Base-by-base conservation (phyloP, 53 echinoderm and acorn worm species). In the Actinopyga echinites region DNA sequence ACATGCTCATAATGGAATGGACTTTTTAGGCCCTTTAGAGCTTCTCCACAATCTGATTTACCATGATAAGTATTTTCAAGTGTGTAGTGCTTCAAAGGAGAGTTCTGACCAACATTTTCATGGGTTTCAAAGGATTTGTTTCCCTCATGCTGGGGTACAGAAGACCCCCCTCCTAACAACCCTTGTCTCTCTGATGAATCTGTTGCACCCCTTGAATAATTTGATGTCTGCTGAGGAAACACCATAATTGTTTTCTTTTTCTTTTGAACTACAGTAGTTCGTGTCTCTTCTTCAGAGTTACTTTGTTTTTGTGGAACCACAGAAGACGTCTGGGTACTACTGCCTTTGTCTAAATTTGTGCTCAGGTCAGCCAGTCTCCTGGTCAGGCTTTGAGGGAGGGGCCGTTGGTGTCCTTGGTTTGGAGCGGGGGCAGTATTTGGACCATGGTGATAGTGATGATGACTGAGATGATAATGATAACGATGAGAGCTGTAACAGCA, bases 401-500 rank as follows among this genome's bases (percentile, higher is more conserved):
- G 36, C 30, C 36, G 65, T 20, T 65, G 31, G 65, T n/a, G 32
- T 65, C 65, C 65, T 34, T 69, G 42, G 57, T 69, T 67, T 34
- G 21, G 42, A 23, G 73, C 83, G 26, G 68, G 83, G 59, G 84
- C 67, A 20, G 68, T 44, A 61, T 66, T 45, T 42, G 33, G 80
- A 62, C 53, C 82, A 74, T 69, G 44, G 64, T 74, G 74, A 8
- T 77, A 83, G 42, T 37, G 78, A 24, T 64, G 83, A 31, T 57
- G 56, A 49, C 30, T 71, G 44, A 17, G 83, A 78, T 26, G 69
- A 81, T 57, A 42, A 31, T 82, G 66, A 79, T 55, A 55, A 57
- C 86, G 54, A 59, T 83, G 87, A 79, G 80, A 73, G 71, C 35
- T 61, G 75, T 64, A 49, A 42, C 35, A 37, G 79, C 69, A 74